These are phyloP conservation scores for Furcifer pardalis DNA, from an alignment of 2,797 vertebrate genomes.

Conservation along the genomic window DNA sequence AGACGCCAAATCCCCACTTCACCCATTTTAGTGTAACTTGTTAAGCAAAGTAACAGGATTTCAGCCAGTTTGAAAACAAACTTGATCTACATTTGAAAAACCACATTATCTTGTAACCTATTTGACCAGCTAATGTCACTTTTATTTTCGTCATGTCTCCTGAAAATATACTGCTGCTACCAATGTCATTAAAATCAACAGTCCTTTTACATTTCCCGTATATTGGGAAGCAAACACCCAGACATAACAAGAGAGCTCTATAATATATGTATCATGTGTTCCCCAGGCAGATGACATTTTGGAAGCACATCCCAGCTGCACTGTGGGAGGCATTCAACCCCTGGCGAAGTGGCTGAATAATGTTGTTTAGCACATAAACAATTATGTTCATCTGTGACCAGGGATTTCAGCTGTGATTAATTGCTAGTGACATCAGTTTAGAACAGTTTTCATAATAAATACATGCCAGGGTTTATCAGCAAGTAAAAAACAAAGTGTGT, in stretches of 20 bases:
- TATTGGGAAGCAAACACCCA: not conserved
- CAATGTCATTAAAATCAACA: conserved; percentile 35
- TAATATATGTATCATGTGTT: not conserved
- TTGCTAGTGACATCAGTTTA: too few species aligned
- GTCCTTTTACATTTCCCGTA: conserved; percentile 4
- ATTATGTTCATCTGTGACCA: not conserved
- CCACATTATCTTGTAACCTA: not conserved
- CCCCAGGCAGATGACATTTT: not conserved
- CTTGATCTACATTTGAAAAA: conserved; percentile 40
- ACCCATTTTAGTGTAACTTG: too few species aligned
- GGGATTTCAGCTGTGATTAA: not conserved
- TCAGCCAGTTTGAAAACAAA: conserved; percentile 45
- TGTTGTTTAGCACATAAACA: not conserved
- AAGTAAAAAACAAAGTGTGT: not conserved
- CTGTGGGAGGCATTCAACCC: not conserved
- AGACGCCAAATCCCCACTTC: too few species aligned
- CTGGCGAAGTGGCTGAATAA: not conserved
- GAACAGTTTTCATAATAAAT: too few species aligned
- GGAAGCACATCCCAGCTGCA: not conserved
- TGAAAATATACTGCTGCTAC: conserved; percentile 45
- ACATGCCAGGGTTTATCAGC: not conserved
- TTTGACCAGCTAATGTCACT: conserved; percentile 41
- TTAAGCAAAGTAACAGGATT: too few species aligned
- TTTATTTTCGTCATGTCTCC: conserved; percentile 34
- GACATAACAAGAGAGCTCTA: not conserved